These are phyloP conservation scores for Eurystomus gularis DNA, from an alignment of 2,113 vertebrate species.

Conservation along the genomic window DNA sequence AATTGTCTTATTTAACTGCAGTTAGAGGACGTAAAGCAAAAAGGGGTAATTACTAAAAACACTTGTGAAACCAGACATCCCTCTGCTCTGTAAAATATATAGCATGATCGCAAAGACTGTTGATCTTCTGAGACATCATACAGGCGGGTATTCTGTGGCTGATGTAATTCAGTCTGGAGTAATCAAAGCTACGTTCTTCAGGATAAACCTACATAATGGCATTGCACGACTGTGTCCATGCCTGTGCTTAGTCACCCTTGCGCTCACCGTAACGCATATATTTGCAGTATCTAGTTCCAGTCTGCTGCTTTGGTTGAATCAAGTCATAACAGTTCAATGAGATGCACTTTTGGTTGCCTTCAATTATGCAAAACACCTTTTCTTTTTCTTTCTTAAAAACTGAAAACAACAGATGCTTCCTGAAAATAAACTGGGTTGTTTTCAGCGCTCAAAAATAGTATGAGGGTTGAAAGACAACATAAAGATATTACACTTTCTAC, in stretches of 20 bases:
- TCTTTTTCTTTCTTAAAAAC: not conserved
- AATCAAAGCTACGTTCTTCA: conserved; percentile 33
- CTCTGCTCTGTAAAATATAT: not conserved
- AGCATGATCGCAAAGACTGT: not conserved
- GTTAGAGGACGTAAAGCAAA: not conserved
- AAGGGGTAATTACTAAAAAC: not conserved
- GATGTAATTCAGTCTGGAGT: conserved; percentile 47
- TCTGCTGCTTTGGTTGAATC: not conserved
- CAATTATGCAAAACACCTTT: not conserved
- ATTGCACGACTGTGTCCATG: not conserved
- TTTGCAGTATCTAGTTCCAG: conserved; percentile 20
- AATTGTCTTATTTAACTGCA: not conserved
- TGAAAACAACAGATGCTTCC: not conserved
- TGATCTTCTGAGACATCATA: not conserved
- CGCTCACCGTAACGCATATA: not conserved
- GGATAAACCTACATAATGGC: conserved; percentile 39
- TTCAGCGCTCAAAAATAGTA: not conserved
- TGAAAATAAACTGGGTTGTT: not conserved
- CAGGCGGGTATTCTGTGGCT: not conserved
- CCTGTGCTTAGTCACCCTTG: conserved; percentile 37
- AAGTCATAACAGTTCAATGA: not conserved
- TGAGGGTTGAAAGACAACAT: not conserved
- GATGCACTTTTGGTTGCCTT: not conserved
- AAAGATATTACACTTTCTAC: not conserved
- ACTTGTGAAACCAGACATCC: not conserved